Evolutionary conservation across 2,888 invertebrate species (phyloP).

Genomic region (Matsumyia berberina): DNA sequence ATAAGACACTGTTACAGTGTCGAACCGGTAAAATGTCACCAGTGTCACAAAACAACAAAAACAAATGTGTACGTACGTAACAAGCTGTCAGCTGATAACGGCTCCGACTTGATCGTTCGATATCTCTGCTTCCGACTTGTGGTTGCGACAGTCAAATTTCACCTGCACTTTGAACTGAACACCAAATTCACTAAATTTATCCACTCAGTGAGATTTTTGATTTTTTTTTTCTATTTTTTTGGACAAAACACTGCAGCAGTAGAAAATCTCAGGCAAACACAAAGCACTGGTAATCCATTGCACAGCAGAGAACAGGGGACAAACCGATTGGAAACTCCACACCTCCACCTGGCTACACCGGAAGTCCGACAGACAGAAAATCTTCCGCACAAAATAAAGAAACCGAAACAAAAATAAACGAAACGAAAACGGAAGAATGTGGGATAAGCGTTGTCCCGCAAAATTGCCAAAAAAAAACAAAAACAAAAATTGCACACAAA

Average conservation of each 20-base stretch:
- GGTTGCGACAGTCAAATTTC: constrained; percentile 39
- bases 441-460: constrained; percentile 9
- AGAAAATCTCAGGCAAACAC: constrained; percentile 36
- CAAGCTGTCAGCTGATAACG: constrained; percentile 52
- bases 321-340: constrained; percentile 22
- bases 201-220: constrained; percentile 11
- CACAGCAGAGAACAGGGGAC: constrained; percentile 30
- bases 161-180: constrained; percentile 1
- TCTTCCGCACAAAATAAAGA: constrained; percentile 33
- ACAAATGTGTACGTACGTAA: constrained; percentile 53
- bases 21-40: constrained; percentile 32
- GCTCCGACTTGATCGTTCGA: constrained; percentile 15
- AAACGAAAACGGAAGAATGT: constrained; percentile 30
- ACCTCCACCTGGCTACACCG: constrained; percentile 71
- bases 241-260: constrained; percentile 17
- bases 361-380: constrained; percentile 69
- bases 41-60: constrained; percentile 47
- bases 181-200: constrained; percentile 28
- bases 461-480: constrained; percentile 31
- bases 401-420: constrained; percentile 12
- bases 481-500: constrained; percentile 40
- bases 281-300: constrained; percentile 74
- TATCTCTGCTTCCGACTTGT: constrained; percentile 29
- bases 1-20: constrained; percentile 27
- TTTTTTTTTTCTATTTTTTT: constrained; percentile 1